These are phyloP conservation scores for Emberiza fucata DNA, from an alignment of 2,113 vertebrate genomes.

Conservation along the genomic window DNA sequence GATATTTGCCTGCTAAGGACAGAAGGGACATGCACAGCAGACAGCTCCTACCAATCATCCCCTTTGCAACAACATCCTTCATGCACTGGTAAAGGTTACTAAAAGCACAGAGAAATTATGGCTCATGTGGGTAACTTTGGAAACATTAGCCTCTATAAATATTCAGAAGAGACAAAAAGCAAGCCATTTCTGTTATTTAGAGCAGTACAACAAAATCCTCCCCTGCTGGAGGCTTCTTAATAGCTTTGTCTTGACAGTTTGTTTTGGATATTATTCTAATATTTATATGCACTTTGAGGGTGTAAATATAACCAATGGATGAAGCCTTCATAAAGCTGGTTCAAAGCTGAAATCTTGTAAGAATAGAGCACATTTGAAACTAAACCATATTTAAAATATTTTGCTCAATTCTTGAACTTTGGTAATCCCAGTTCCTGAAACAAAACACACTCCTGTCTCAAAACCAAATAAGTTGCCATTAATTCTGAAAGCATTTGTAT, in stretches of 20 bases:
- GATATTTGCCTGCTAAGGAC: not conserved
- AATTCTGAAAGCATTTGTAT: not conserved
- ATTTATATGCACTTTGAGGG: slow-evolving; percentile 22
- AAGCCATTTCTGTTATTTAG: slow-evolving; percentile 19
- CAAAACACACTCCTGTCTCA: not conserved
- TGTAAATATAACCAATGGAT: not conserved
- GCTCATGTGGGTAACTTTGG: not conserved
- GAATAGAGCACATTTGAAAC: not conserved
- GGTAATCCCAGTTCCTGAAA: not conserved
- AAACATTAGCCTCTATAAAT: slow-evolving; percentile 33
- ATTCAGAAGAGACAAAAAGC: not conserved
- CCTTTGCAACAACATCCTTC: not conserved
- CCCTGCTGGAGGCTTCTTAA: not conserved
- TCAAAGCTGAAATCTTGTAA: not conserved
- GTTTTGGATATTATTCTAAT: slow-evolving; percentile 39
- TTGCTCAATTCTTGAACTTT: not conserved
- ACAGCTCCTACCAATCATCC: not conserved
- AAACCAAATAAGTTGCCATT: not conserved
- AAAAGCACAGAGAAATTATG: slow-evolving; percentile 15
- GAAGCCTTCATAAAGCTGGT: not conserved
- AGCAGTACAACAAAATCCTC: not conserved
- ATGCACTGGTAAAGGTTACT: not conserved
- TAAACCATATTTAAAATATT: not conserved
- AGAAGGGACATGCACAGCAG: not conserved
- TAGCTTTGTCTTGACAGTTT: slow-evolving; percentile 25